Base-by-base conservation (phyloP, 2,888 invertebrate species). In the Scaptomyza parva region DNA sequence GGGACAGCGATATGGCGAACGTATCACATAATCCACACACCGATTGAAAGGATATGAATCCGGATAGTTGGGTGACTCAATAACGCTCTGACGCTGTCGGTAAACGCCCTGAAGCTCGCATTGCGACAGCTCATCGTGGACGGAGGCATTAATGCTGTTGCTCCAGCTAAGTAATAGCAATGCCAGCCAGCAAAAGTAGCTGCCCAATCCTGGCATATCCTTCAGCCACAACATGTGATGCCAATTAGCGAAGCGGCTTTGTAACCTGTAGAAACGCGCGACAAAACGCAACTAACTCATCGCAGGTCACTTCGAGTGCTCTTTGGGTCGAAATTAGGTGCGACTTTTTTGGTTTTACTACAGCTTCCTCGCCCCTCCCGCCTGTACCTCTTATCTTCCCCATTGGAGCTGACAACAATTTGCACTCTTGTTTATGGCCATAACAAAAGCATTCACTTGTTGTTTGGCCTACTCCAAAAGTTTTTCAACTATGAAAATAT, bases 31-130 rank as follows among this genome's bases (percentile, higher is more conserved):
- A 69, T 92, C 90, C 86, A 84, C 84, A 77, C 94, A 94, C 2
- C 89, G 77, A 64, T 92, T 91, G 3, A 84, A 59, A 0, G 92
- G 90, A 88, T 93, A 93, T 39, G 90, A 88, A 26, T 88, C 81
- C 0, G 93, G 93, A 85, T 93, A 94, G 76, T 92, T 92, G 4
- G 93, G 93, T n/a, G 93, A 93, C 60, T 90, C 89, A 2, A 94
- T 82, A 0, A 92, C 76, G 48, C 92, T 93, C 76, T 93, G 92
- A 26, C 92, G 91, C 28, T 92, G 91, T 5, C 91, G 91, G 69
- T 91, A 93, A 14, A 92, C 91, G 43, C 93, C 93, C n/a, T 81
- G 78, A 2, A 90, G 64, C 3, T 81, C 80, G n/a, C 90, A 90
- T 45, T 88, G 87, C 1, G 88, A 55, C 41, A 90, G 63, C 59